These are phyloP conservation scores for Sebastes vulpes DNA, from an alignment of 2,797 vertebrate genomes.

Conservation along the genomic window DNA sequence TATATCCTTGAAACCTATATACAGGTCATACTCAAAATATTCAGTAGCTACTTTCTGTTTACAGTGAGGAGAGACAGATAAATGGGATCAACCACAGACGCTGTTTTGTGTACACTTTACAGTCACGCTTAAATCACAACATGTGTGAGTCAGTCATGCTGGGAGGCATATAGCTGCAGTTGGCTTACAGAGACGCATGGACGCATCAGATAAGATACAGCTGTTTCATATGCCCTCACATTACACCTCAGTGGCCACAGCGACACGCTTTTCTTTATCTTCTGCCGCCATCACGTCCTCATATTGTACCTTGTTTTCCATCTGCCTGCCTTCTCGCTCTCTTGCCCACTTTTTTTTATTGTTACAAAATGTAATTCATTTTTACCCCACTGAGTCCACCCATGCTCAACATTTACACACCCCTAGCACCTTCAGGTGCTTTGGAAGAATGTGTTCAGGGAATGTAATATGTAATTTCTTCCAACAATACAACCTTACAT, in stretches of 20 bases:
- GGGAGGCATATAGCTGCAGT: not conserved
- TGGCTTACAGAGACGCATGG: slow-evolving; percentile 28
- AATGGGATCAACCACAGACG: not conserved
- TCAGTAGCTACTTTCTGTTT: not conserved
- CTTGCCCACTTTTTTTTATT: slow-evolving; percentile 26
- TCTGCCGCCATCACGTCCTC: slow-evolving; percentile 42
- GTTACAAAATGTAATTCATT: slow-evolving; percentile 56
- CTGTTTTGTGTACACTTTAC: not conserved
- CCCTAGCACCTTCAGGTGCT: slow-evolving; percentile 20
- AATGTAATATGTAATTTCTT: slow-evolving; percentile 31
- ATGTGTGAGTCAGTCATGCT: not conserved
- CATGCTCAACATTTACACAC: slow-evolving; percentile 21
- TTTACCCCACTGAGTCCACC: slow-evolving; percentile 17
- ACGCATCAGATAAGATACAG: slow-evolving; percentile 53
- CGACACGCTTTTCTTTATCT: slow-evolving; percentile 41
- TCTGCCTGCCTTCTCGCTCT: slow-evolving; percentile 33
- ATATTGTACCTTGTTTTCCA: slow-evolving; percentile 47
- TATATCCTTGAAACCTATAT: not conserved
- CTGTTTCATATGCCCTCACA: slow-evolving; percentile 52
- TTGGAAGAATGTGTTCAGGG: slow-evolving; percentile 3
- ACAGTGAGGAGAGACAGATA: not conserved
- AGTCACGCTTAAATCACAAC: slow-evolving; percentile 26
- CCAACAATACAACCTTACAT: not conserved
- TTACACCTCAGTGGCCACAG: slow-evolving; percentile 50
- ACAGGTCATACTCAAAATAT: not conserved